Evolutionary conservation across 2,888 invertebrate genomes (phyloP), one percentile per base, ranked within the genome.

Genomic region (Gortyna flavago): DNA sequence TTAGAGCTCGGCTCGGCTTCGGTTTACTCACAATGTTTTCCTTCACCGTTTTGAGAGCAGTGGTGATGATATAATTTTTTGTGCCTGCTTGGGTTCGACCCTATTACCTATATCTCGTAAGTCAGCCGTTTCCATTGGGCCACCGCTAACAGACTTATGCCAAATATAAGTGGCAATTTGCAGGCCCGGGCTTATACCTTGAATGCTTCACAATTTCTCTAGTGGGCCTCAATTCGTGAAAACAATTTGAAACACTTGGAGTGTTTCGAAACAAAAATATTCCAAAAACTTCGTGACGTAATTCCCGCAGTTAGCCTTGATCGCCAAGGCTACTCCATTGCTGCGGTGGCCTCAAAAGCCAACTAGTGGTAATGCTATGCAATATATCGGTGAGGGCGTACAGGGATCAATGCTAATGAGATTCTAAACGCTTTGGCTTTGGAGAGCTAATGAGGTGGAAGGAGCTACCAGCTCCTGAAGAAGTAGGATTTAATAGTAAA

Each of bases 271-370:
- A 44, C 21, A 75, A 61, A 75, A 25, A 35, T 65, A 48, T 72
- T 21, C 65, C 35, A 18, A 76, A 85, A 59, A 62, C 51, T 57
- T 32, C 35, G 44, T 73, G 70, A 66, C 66, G 66, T 69, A 38
- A 69, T 70, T 44, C 18, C 32, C 29, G n/a, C n/a, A 73, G 18
- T 57, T 54, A 48, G 44, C 85, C 87, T 79, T 83, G 75, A 66
- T 54, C 9, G 32, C 44, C 79, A 86, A 88, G 84, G 88, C 48
- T 66, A 59, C 11, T 29, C 29, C 75, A 54, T 78, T 78, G 67
- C 61, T 72, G 66, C 81, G 75, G n/a, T 79, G 72, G 54, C 84
- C 73, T 77, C 61, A n/a, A 73, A 75, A 62, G 66, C 64, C 69
- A 75, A 48, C 35, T 59, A 25, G 16, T 51, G n/a, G 70, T 64